phyloP scores from a whole-genome alignment of 2,888 invertebrate species.

The Drosophila mulleri region DNA sequence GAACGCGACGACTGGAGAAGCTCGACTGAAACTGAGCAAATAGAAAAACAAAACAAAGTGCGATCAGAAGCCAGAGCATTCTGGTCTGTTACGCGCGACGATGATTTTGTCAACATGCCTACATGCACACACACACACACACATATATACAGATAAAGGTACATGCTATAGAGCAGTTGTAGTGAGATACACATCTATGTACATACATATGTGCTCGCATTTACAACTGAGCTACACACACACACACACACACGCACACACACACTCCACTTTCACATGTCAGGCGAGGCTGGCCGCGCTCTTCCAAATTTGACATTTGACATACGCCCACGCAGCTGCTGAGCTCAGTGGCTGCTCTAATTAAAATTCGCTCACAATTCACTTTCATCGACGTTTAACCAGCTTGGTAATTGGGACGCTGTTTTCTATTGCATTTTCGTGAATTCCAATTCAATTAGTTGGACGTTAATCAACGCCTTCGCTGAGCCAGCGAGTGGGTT shows the following conservation, averaged over 20 bases:
- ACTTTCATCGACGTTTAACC: conserved; percentile 71
- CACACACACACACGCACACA: too few species aligned
- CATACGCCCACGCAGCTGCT: conserved; percentile 63
- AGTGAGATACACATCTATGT: not conserved
- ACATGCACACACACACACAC: not conserved
- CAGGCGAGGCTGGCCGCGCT: conserved; percentile 3
- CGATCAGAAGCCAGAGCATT: conserved; percentile 60
- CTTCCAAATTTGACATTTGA: conserved; percentile 68
- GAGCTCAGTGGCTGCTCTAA: conserved; percentile 10
- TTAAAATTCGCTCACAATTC: conserved; percentile 56
- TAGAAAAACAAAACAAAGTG: conserved; percentile 3
- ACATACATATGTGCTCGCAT: not conserved
- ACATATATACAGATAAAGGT: not conserved
- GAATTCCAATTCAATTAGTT: conserved; percentile 62
- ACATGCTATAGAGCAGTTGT: too few species aligned
- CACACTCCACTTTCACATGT: conserved; percentile 25
- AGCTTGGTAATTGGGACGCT: conserved; percentile 64
- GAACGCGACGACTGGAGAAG: conserved; percentile 74
- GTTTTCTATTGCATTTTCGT: conserved; percentile 37
- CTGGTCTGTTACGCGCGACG: not conserved
- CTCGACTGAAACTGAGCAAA: conserved; percentile 65
- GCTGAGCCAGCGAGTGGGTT: not conserved
- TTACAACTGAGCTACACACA: not conserved
- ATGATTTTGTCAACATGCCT: not conserved
- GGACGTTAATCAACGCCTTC: conserved; percentile 25